These are phyloP conservation scores for Tupaia chinensis DNA, from an alignment of 2,113 vertebrate genomes.

Conservation along the genomic window DNA sequence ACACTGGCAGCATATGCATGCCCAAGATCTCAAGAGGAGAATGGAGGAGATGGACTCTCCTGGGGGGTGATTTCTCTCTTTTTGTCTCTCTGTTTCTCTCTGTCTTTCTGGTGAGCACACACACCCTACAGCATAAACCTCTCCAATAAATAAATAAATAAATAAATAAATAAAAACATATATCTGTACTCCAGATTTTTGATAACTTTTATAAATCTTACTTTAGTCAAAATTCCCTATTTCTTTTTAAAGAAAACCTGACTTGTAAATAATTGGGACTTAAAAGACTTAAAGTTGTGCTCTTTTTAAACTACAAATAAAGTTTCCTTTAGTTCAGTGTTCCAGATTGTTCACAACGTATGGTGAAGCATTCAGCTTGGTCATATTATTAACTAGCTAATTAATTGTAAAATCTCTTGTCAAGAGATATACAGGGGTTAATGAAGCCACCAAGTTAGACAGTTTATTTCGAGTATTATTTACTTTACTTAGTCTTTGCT, in stretches of 20 bases:
- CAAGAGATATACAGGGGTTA: background rate
- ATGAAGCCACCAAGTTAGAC: background rate
- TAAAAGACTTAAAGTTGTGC: background rate
- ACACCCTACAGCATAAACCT: no score
- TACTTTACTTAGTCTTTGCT: background rate
- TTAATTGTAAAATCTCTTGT: background rate
- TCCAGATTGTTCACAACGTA: background rate
- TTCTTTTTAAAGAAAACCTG: background rate
- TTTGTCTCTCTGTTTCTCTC: no score
- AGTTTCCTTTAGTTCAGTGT: background rate
- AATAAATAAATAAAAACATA: no score
- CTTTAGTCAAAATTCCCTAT: background rate
- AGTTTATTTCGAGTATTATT: background rate
- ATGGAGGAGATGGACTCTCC: no score
- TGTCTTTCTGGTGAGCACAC: no score
- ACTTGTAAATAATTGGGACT: background rate
- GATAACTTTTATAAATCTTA: slow-evolving; percentile 4
- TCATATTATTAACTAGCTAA: background rate
- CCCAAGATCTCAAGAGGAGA: no score
- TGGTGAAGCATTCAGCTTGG: background rate
- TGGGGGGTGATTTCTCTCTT: no score
- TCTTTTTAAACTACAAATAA: slow-evolving; percentile 39
- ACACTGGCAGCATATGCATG: no score
- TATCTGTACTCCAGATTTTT: slow-evolving; percentile 25
- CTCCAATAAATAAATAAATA: no score